Evolutionary conservation across 2,797 vertebrate species (phyloP).

Genomic region (Coendou prehensilis): DNA sequence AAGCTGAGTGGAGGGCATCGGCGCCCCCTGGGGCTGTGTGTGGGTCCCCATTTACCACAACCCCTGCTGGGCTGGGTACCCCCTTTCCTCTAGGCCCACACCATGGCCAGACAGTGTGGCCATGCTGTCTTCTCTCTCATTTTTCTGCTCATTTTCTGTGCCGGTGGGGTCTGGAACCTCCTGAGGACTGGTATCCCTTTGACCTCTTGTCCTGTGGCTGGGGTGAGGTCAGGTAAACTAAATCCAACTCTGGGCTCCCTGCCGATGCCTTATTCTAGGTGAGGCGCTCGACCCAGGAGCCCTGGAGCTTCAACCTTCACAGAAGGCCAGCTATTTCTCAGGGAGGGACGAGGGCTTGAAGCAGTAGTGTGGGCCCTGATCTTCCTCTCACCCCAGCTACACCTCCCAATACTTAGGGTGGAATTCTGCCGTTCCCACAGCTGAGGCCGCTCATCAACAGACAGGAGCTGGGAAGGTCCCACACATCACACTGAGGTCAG

Average conservation of each 20-base stretch:
- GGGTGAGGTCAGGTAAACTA: background rate
- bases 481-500: background rate
- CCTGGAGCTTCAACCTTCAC: background rate
- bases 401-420: background rate
- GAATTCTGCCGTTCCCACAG: background rate
- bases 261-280: background rate
- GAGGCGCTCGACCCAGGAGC: background rate
- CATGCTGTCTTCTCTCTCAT: background rate
- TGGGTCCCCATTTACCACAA: background rate
- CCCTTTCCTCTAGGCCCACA: background rate
- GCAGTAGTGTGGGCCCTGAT: rapidly evolving
- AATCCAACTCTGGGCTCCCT: background rate
- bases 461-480: background rate
- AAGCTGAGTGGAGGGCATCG: too few relatives aligned
- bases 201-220: background rate
- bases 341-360: background rate
- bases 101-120: background rate
- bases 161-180: background rate
- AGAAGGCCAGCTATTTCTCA: background rate
- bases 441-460: background rate
- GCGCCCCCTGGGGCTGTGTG: too few relatives aligned
- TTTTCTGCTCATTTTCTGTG: background rate
- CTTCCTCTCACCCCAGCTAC: background rate
- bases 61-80: background rate
- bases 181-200: background rate